These are phyloP conservation scores for Phacellophora camtschatica DNA, from an alignment of 30 jellyfish, hydroid and myxozoan genomes.

Conservation along the genomic window DNA sequence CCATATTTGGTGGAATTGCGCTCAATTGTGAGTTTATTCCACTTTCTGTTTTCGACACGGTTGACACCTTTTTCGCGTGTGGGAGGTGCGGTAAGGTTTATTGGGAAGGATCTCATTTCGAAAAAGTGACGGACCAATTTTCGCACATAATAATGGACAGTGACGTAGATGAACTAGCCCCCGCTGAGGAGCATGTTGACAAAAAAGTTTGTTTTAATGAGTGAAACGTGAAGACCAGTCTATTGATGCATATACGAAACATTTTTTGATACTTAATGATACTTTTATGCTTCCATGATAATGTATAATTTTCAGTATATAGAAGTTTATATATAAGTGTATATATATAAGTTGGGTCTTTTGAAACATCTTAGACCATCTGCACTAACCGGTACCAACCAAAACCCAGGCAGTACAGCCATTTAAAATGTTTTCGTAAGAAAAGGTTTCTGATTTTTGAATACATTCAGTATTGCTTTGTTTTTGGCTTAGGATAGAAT, in stretches of 20 bases:
- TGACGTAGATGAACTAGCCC: background rate
- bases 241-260: no score
- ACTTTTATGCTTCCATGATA: no score
- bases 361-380: no score
- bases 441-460: no score
- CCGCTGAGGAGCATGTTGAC: background rate
- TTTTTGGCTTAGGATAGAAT: background rate
- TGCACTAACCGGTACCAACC: no score
- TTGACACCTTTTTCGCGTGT: slow-evolving; percentile 61
- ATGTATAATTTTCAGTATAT: no score
- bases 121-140: slow-evolving; percentile 41
- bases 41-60: slow-evolving; percentile 53
- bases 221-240: no score
- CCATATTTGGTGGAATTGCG: slow-evolving; percentile 53
- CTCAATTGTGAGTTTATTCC: slow-evolving; percentile 69
- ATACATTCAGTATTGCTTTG: background rate
- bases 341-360: background rate
- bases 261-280: background rate
- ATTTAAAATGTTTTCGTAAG: no score
- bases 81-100: slow-evolving; percentile 74
- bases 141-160: slow-evolving; percentile 49
- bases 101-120: slow-evolving; percentile 84
- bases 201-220: background rate
- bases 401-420: no score
- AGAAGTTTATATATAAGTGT: no score